phyloP scores from a whole-genome alignment of 2,888 invertebrate genomes.

The Chaetogeoica ovagalla region DNA sequence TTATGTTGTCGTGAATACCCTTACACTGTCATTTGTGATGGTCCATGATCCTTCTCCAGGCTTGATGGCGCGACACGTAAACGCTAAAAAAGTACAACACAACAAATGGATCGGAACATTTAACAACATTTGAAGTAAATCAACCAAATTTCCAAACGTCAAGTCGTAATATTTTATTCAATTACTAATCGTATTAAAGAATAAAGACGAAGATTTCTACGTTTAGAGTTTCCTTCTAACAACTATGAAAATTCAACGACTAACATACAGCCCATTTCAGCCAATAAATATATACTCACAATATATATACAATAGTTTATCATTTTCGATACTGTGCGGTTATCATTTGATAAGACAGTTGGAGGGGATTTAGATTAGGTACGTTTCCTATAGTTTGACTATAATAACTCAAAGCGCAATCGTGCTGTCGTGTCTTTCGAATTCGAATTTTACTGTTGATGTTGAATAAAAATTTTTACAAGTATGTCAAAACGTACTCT shows the following conservation, averaged over 20 bases:
- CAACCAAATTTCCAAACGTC: background rate
- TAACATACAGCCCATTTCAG: background rate
- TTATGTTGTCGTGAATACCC: background rate
- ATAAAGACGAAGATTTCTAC: background rate
- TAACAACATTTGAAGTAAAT: constrained; percentile 45
- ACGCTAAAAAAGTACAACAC: constrained; percentile 24
- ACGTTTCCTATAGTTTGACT: background rate
- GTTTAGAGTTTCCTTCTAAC: background rate
- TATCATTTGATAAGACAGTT: background rate
- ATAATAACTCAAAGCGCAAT: no score
- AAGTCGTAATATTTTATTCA: background rate
- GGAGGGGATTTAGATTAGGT: background rate
- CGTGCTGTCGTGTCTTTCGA: no score
- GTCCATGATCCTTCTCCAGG: constrained; percentile 38
- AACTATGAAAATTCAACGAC: background rate
- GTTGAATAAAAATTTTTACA: no score
- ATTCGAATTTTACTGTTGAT: no score
- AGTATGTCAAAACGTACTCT: no score
- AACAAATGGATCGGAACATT: constrained; percentile 36
- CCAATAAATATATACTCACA: background rate
- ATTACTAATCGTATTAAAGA: background rate
- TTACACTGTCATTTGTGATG: constrained; percentile 16
- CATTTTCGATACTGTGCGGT: background rate
- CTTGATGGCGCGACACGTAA: constrained; percentile 31
- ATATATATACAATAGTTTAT: background rate